Evolutionary conservation across 2,888 invertebrate species (phyloP).

Genomic region (Blastobasis lacticolella): DNA sequence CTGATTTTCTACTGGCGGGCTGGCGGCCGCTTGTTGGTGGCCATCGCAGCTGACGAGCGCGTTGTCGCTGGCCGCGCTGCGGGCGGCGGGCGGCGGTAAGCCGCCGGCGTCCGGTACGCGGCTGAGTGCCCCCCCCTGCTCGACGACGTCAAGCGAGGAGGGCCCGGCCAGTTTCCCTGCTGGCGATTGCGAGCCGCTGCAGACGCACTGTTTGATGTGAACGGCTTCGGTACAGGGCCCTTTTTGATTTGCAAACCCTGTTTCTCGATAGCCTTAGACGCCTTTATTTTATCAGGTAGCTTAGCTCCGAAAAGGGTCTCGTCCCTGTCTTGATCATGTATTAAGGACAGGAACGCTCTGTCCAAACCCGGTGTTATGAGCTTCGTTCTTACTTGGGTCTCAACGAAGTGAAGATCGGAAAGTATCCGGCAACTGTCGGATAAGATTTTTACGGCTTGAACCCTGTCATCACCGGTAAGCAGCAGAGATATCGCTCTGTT

Average conservation of each 20-base stretch:
- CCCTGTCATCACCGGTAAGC: constrained; percentile 2
- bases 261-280: constrained; percentile 13
- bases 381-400: too few species aligned
- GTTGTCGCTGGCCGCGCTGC: not conserved
- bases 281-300: too few species aligned
- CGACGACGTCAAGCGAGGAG: constrained; percentile 14
- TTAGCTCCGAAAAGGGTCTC: too few species aligned
- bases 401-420: too few species aligned
- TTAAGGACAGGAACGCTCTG: too few species aligned
- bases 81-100: not conserved
- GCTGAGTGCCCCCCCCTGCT: constrained; percentile 12
- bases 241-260: constrained; percentile 14
- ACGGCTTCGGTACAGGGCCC: not conserved
- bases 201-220: not conserved
- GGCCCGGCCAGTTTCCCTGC: constrained; percentile 16
- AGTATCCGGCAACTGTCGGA: too few species aligned
- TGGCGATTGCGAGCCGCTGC: not conserved
- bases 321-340: too few species aligned
- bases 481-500: constrained; percentile 5
- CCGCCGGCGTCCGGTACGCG: too few species aligned
- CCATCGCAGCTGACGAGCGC: not conserved
- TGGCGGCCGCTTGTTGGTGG: constrained; percentile 1
- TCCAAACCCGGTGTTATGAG: too few species aligned
- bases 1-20: constrained; percentile 3
- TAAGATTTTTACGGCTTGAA: constrained; percentile 3